These are phyloP conservation scores for Drepana falcataria DNA, from an alignment of 2,888 invertebrate genomes.

Conservation along the genomic window DNA sequence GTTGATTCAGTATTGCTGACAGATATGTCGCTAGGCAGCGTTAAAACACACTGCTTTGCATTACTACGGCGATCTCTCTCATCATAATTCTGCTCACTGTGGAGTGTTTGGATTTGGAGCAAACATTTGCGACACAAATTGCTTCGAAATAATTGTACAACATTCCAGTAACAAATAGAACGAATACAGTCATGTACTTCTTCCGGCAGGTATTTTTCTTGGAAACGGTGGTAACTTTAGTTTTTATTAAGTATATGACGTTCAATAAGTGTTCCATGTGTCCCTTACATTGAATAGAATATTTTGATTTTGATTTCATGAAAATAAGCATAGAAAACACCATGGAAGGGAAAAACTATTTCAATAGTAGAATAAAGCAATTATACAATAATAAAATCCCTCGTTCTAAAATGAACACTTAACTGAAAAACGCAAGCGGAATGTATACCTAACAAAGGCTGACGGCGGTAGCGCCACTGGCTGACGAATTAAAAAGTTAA, in stretches of 20 bases:
- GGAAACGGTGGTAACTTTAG: too few relatives aligned
- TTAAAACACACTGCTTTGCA: slow-evolving; percentile 3
- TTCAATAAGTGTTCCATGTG: too few relatives aligned
- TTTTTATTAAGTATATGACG: too few relatives aligned
- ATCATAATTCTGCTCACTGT: too few relatives aligned
- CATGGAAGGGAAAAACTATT: background rate
- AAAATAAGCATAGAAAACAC: background rate
- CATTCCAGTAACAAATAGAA: too few relatives aligned
- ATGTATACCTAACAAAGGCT: slow-evolving; percentile 52
- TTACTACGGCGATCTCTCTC: background rate
- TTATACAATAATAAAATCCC: background rate
- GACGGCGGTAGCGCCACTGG: slow-evolving; percentile 54
- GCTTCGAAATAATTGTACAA: too few relatives aligned
- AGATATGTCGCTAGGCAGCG: slow-evolving; percentile 3
- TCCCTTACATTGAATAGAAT: too few relatives aligned
- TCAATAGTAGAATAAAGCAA: background rate
- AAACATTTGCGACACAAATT: too few relatives aligned
- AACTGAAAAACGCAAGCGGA: slow-evolving; percentile 26
- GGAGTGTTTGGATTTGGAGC: too few relatives aligned
- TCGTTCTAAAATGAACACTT: background rate
- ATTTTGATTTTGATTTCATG: background rate
- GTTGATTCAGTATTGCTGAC: slow-evolving; percentile 8
- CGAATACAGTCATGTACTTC: too few relatives aligned
- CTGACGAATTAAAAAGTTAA: slow-evolving; percentile 73
- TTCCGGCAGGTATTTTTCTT: too few relatives aligned